phyloP scores from a whole-genome alignment of 2,888 invertebrate species.

The Blera fallax region DNA sequence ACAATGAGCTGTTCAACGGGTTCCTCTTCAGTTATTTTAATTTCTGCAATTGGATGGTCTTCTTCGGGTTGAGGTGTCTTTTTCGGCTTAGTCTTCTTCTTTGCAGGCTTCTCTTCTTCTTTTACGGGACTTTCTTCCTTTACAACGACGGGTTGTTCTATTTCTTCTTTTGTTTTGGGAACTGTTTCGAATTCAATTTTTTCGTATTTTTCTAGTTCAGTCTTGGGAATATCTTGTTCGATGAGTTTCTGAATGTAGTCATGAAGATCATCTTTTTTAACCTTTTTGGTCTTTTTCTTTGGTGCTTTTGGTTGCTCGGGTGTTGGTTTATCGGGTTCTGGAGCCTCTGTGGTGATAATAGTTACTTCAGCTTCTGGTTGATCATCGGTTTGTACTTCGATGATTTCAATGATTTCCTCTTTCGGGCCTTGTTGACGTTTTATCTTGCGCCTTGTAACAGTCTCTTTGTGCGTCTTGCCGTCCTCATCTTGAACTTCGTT shows the following conservation, averaged over 20 bases:
- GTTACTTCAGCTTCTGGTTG: conserved; percentile 79
- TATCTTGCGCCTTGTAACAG: conserved; percentile 81
- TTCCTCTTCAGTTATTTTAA: conserved; percentile 76
- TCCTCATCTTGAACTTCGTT: conserved; percentile 80
- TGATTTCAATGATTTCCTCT: conserved; percentile 80
- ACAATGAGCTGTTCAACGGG: conserved; percentile 73
- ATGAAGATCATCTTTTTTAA: conserved; percentile 78
- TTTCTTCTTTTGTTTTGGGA: conserved; percentile 74
- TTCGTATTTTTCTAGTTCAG: conserved; percentile 81
- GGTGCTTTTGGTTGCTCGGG: conserved; percentile 76
- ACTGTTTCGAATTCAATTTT: conserved; percentile 79
- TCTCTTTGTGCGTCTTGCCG: conserved; percentile 80
- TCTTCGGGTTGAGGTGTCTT: conserved; percentile 67
- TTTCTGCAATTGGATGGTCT: conserved; percentile 73
- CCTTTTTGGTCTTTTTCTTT: conserved; percentile 79
- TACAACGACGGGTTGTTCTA: conserved; percentile 64
- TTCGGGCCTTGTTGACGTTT: conserved; percentile 81
- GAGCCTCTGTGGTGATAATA: conserved; percentile 73
- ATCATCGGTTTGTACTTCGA: conserved; percentile 78
- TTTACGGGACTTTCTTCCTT: conserved; percentile 76
- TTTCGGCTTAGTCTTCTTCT: conserved; percentile 74
- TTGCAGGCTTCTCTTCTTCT: conserved; percentile 77
- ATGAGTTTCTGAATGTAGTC: conserved; percentile 78
- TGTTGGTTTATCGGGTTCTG: conserved; percentile 78
- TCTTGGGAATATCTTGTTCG: conserved; percentile 77